phyloP scores from a whole-genome alignment of 2,888 invertebrate species.

The Acronicta aceris region DNA sequence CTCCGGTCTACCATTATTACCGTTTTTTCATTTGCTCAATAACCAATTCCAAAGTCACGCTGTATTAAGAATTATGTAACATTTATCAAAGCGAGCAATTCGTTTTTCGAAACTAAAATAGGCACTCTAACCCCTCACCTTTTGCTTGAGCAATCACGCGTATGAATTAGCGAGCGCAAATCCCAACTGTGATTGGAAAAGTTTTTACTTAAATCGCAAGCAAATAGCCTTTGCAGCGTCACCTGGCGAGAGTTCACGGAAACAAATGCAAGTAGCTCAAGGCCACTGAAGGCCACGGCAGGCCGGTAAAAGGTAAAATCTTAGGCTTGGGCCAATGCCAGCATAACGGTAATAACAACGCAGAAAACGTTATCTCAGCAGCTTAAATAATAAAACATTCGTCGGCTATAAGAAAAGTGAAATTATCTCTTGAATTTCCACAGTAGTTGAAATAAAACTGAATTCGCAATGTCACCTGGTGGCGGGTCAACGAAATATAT shows the following conservation, averaged over 20 bases:
- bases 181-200: constrained; percentile 33
- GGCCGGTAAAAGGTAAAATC: constrained; percentile 49
- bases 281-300: constrained; percentile 47
- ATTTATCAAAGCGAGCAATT: constrained; percentile 9
- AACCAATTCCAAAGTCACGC: not conserved
- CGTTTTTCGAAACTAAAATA: not conserved
- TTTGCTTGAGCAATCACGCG: constrained; percentile 10
- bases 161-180: constrained; percentile 24
- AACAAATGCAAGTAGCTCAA: constrained; percentile 47
- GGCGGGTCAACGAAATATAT: constrained; percentile 42
- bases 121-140: not conserved
- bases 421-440: constrained; percentile 18
- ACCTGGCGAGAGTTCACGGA: constrained; percentile 45
- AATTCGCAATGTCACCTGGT: constrained; percentile 31
- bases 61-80: not conserved
- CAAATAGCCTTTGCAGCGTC: constrained; percentile 28
- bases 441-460: constrained; percentile 12
- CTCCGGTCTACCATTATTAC: too few species aligned
- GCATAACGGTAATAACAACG: constrained; percentile 36
- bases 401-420: constrained; percentile 24
- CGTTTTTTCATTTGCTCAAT: not conserved
- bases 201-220: constrained; percentile 25
- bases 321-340: constrained; percentile 48
- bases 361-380: constrained; percentile 32
- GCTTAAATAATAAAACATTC: constrained; percentile 32